These are phyloP conservation scores for Lathronympha strigana DNA, from an alignment of 2,888 invertebrate genomes.

Conservation along the genomic window DNA sequence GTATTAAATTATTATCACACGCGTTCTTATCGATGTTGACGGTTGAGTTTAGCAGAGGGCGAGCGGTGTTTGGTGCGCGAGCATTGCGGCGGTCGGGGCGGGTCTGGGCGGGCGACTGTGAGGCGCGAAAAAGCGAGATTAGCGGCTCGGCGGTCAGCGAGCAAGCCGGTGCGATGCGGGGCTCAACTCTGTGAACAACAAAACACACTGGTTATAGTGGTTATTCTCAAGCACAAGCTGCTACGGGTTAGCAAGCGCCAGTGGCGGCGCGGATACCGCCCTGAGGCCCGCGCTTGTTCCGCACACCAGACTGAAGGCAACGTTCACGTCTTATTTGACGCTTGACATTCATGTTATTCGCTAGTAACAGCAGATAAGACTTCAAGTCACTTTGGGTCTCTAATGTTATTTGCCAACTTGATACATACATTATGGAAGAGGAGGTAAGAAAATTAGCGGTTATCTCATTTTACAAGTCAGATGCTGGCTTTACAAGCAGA, in stretches of 20 bases:
- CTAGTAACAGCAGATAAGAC: conserved; percentile 37
- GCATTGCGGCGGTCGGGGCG: conserved; percentile 79
- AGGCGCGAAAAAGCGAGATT: conserved; percentile 83
- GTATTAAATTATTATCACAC: conserved; percentile 82
- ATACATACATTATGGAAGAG: conserved; percentile 58
- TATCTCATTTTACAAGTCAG: conserved; percentile 52
- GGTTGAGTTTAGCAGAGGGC: conserved; percentile 81
- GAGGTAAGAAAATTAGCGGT: conserved; percentile 61
- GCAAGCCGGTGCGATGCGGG: conserved; percentile 83
- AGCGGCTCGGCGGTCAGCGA: conserved; percentile 84
- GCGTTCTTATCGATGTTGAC: conserved; percentile 82
- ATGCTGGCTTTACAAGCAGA: conserved; percentile 53
- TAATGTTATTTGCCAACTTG: conserved; percentile 66
- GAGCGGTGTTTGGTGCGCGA: conserved; percentile 82
- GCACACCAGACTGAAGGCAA: conserved; percentile 42
- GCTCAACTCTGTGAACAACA: conserved; percentile 85
- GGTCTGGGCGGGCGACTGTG: conserved; percentile 77
- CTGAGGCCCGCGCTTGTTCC: conserved; percentile 61
- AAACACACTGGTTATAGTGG: conserved; percentile 83
- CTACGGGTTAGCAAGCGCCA: conserved; percentile 81
- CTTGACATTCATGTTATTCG: conserved; percentile 38
- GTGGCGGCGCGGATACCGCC: conserved; percentile 60
- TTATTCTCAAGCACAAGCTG: conserved; percentile 83
- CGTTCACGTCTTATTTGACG: conserved; percentile 35
- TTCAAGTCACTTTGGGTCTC: conserved; percentile 54